phyloP scores from a whole-genome alignment of 2,888 invertebrate genomes.

The Zaprionus obscuricornis region DNA sequence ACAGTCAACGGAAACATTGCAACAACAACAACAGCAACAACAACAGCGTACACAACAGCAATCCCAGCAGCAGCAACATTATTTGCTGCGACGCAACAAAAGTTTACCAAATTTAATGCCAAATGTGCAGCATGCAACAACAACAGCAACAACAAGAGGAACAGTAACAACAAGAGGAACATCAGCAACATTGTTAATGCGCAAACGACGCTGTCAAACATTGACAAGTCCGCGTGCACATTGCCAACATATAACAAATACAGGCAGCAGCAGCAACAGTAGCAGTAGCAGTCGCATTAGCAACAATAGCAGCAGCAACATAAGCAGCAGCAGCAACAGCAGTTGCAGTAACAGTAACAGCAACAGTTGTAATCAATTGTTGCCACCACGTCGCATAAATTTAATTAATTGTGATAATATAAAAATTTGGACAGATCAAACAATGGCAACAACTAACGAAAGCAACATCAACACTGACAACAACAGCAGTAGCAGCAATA shows the following conservation, averaged over 20 bases:
- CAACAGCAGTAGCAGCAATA: slow-evolving; percentile 1
- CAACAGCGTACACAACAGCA: neutral
- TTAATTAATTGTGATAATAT: slow-evolving; percentile 83
- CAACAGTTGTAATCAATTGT: slow-evolving; percentile 24
- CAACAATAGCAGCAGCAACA: slow-evolving; percentile 37
- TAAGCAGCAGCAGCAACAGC: slow-evolving; percentile 31
- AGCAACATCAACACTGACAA: slow-evolving; percentile 8
- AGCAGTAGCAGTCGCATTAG: slow-evolving; percentile 37
- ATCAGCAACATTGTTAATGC: slow-evolving; percentile 4
- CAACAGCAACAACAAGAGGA: neutral
- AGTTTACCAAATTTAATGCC: slow-evolving; percentile 50
- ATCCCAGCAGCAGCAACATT: neutral
- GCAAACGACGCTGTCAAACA: slow-evolving; percentile 55
- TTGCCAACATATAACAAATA: too few species aligned
- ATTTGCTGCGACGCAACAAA: slow-evolving; percentile 48
- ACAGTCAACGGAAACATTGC: too few species aligned
- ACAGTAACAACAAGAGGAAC: neutral
- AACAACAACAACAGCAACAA: slow-evolving; percentile 1
- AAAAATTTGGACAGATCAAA: slow-evolving; percentile 82
- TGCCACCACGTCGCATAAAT: slow-evolving; percentile 60
- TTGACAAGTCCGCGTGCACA: slow-evolving; percentile 46
- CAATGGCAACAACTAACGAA: too few species aligned
- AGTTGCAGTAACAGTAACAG: slow-evolving; percentile 37
- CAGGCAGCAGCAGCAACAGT: slow-evolving; percentile 20
- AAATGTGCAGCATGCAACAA: neutral